Percentiles rank a stretch among this genome's conserved stretches.
These are phyloP conservation scores for Gortyna flavago DNA, from an alignment of 2,888 invertebrate species.

Conservation along the genomic window DNA sequence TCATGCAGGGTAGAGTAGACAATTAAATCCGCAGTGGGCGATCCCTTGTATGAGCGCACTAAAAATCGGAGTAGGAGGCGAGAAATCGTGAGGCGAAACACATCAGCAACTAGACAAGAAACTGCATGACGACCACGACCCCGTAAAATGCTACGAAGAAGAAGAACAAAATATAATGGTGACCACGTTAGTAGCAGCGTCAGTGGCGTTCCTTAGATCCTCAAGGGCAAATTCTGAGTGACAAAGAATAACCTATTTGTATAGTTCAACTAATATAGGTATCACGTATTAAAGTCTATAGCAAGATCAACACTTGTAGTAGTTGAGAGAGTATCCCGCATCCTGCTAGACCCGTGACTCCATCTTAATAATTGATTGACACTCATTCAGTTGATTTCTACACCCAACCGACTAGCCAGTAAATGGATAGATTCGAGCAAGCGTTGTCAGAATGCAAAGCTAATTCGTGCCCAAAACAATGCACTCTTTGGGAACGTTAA, in stretches of 20 bases:
- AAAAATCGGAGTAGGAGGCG: too few relatives aligned
- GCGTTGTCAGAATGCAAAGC: background rate
- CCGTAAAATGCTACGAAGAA: too few relatives aligned
- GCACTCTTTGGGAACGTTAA: background rate
- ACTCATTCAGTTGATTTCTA: slow-evolving; percentile 27
- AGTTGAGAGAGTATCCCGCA: slow-evolving; percentile 55
- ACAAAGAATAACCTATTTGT: background rate
- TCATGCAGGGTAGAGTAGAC: too few relatives aligned
- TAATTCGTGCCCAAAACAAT: slow-evolving; percentile 9
- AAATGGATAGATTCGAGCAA: background rate
- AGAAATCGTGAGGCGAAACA: too few relatives aligned
- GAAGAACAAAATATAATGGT: background rate
- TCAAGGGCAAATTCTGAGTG: background rate
- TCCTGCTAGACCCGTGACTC: slow-evolving; percentile 58
- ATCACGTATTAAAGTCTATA: background rate
- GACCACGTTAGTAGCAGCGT: background rate
- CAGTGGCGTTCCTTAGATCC: background rate
- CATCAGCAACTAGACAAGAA: too few relatives aligned
- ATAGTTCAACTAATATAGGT: background rate
- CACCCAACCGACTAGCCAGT: background rate
- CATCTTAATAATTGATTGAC: slow-evolving; percentile 51
- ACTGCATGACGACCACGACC: too few relatives aligned
- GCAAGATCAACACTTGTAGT: background rate
- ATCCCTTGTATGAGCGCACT: too few relatives aligned
- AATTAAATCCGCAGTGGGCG: too few relatives aligned